Base-by-base conservation (phyloP, 2,797 vertebrate species). In the Galago senegalensis region DNA sequence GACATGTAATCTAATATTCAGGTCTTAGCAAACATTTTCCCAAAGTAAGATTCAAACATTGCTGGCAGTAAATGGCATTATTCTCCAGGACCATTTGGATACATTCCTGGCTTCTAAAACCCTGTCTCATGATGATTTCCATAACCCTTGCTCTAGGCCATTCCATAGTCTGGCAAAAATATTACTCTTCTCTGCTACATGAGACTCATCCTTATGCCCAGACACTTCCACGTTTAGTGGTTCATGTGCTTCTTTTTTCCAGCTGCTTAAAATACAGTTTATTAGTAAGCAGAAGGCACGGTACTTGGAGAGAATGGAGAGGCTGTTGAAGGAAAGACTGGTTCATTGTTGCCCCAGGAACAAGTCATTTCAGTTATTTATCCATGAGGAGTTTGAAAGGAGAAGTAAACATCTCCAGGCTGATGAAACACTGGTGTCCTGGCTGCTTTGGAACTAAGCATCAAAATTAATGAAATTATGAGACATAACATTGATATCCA, bases 391-490 rank as follows among this genome's bases (percentile, higher is more conserved):
- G 27, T 67, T 67, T 76, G 46, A 49, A 70, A 82, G 20, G 23
- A 92, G 60, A 60, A 20, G 29, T 40, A 94, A 94, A 91, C 58
- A 58, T 46, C 56, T 89, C 0, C 0, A 93, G 60, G 82, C 84
- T 43, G 86, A 77, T 27, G 58, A 2, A 63, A 80, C 27, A 11
- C 63, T 46, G 70, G 73, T 17, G 43, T n/a, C 37, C 61, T 77
- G 18, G 40, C 58, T 49, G 29, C 53, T 67, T 87, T 67, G 65
- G 5, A 87, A 29, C 21, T 91, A 72, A 87, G 63, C 82, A 40
- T 81, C 46, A 88, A 84, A 95, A 88, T 86, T 90, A 93, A 94
- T 87, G 82, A 83, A 31, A 10, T 93, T 96, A 60, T 95, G 93
- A 94, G 82, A 72, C 37, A 34, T 23, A 31, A 73, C 16, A 25